Conservation (phyloP, 2,888 invertebrate species). For the Catocala sponsa region DNA sequence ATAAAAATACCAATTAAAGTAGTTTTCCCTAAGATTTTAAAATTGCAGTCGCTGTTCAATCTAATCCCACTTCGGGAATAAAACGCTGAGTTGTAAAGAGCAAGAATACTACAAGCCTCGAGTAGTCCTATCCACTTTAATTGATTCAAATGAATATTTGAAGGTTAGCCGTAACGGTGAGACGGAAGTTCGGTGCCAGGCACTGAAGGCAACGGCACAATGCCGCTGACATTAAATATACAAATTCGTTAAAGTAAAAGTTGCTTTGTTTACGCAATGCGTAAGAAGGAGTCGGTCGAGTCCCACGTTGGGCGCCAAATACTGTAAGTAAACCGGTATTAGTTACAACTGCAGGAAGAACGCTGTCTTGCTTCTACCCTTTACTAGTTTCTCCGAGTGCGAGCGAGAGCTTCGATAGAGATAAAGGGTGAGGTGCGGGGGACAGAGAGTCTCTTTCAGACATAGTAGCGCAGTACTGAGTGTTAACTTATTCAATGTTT, state of each 20-base stretch:
- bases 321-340: background rate
- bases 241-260: slow-evolving; percentile 53
- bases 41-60: too few relatives aligned
- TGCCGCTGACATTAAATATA: slow-evolving; percentile 52
- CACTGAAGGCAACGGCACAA: slow-evolving; percentile 46
- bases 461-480: background rate
- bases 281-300: slow-evolving; percentile 24
- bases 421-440: background rate
- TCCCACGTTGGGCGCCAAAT: slow-evolving; percentile 42
- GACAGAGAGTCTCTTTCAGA: background rate
- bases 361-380: background rate
- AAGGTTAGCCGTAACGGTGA: slow-evolving; percentile 46
- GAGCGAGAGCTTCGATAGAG: background rate
- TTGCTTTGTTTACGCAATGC: slow-evolving; percentile 55
- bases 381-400: background rate
- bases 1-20: too few relatives aligned
- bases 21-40: background rate
- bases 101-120: slow-evolving; percentile 3
- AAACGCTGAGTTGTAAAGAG: background rate
- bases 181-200: slow-evolving; percentile 51
- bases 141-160: slow-evolving; percentile 55
- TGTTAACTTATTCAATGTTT: slow-evolving; percentile 3
- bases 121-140: slow-evolving; percentile 34
- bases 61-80: too few relatives aligned
- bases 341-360: background rate